Conservation (phyloP, 2,113 vertebrate species). For the Pyrgilauda ruficollis region DNA sequence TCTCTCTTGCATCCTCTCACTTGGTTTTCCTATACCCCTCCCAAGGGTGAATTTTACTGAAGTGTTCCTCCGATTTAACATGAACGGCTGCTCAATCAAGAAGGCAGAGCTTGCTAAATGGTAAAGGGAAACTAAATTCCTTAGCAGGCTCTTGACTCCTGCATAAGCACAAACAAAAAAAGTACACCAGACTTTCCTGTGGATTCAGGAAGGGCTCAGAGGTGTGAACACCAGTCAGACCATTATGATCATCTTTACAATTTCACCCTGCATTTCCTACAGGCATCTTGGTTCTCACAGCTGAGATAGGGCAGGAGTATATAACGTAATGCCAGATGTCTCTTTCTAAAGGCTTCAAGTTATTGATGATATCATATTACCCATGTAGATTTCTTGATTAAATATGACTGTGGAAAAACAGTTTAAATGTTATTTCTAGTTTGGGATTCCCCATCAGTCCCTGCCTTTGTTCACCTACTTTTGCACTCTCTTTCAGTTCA, state of each 20-base stretch:
- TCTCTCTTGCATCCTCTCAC: background rate
- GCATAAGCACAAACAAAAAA: background rate
- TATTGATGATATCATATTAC: background rate
- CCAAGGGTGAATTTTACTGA: background rate
- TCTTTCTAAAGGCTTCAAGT: background rate
- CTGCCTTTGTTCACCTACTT: background rate
- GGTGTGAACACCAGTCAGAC: background rate
- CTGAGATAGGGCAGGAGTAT: background rate
- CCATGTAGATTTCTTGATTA: background rate
- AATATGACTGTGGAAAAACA: background rate
- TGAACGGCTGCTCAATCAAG: background rate
- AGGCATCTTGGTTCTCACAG: background rate
- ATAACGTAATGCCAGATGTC: background rate
- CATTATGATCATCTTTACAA: background rate
- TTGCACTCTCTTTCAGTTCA: background rate
- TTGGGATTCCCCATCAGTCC: background rate
- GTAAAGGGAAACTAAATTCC: background rate
- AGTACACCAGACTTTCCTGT: background rate
- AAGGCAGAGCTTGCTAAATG: background rate
- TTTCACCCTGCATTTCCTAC: background rate
- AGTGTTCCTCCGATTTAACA: background rate
- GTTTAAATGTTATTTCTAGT: background rate
- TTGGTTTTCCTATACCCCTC: background rate
- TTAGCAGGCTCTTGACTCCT: background rate
- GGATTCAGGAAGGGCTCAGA: background rate